phyloP scores from a whole-genome alignment of 2,113 vertebrate species.

The Eulemur macaco region DNA sequence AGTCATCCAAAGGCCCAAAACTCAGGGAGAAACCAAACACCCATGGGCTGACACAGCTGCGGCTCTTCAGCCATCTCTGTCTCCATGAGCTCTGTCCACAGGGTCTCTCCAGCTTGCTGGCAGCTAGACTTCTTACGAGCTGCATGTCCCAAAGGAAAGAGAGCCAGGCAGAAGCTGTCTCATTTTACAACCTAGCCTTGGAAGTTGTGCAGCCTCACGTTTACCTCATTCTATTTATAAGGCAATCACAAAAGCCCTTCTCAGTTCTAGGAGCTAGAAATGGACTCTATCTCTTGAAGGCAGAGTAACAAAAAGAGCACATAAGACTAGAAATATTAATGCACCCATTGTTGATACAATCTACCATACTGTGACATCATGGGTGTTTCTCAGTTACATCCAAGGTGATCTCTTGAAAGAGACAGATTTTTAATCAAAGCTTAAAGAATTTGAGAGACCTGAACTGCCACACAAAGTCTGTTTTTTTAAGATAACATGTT shows the following conservation, averaged over 20 bases:
- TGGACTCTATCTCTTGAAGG: neutral
- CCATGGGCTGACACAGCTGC: too few species aligned
- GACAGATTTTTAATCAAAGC: neutral
- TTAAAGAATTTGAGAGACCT: neutral
- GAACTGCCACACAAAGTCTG: neutral
- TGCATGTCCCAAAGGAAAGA: neutral
- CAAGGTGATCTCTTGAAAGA: constrained; percentile 16
- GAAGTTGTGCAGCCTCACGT: neutral
- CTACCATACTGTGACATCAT: neutral
- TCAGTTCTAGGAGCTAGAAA: neutral
- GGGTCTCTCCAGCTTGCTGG: neutral
- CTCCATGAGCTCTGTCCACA: neutral
- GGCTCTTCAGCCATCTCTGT: neutral
- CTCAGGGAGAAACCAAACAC: neutral
- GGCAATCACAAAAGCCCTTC: neutral
- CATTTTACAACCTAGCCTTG: neutral
- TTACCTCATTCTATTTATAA: neutral
- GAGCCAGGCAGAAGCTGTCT: neutral
- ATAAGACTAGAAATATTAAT: neutral
- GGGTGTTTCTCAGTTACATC: neutral
- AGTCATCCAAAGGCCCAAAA: neutral
- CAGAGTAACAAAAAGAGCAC: neutral
- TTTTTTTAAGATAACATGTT: constrained; percentile 27
- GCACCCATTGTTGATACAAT: neutral
- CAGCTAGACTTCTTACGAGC: neutral